These are phyloP conservation scores for Cephus cinctus DNA, from an alignment of 1,140 invertebrate species.

Conservation along the genomic window DNA sequence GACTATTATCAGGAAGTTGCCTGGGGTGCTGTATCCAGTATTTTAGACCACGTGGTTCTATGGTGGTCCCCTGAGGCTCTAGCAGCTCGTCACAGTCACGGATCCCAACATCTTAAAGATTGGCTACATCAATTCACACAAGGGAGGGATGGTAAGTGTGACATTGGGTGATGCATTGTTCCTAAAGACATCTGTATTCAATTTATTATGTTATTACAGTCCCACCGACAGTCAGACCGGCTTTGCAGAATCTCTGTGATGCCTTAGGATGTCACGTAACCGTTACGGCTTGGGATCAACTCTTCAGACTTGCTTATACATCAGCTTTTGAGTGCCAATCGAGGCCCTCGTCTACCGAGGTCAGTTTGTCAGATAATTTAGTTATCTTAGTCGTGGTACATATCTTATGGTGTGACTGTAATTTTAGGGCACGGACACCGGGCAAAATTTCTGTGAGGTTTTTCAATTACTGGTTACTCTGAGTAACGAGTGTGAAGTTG, in stretches of 20 bases:
- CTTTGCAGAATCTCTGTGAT: constrained; percentile 70
- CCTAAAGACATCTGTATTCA: too few relatives aligned
- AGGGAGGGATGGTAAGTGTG: constrained; percentile 25
- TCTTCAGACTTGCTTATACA: constrained; percentile 62
- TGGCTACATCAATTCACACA: constrained; percentile 61
- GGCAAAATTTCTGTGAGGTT: constrained; percentile 63
- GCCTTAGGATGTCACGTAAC: constrained; percentile 74
- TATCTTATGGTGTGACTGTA: too few relatives aligned
- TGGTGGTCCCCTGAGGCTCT: constrained; percentile 75
- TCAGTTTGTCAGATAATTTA: too few relatives aligned
- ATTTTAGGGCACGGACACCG: constrained; percentile 58
- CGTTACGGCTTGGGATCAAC: constrained; percentile 72
- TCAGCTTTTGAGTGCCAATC: constrained; percentile 37
- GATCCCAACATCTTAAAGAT: constrained; percentile 61
- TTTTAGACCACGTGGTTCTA: constrained; percentile 73
- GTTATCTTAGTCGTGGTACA: too few relatives aligned
- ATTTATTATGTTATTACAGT: constrained; percentile 55
- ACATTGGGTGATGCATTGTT: too few relatives aligned
- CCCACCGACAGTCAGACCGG: constrained; percentile 65
- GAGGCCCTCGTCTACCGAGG: constrained; percentile 27
- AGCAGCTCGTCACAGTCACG: constrained; percentile 56
- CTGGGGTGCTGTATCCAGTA: constrained; percentile 73
- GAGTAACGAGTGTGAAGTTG: constrained; percentile 68
- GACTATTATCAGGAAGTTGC: constrained; percentile 63
- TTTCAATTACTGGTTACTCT: constrained; percentile 64